phyloP scores from a whole-genome alignment of 1,140 invertebrate genomes.

The Luehdorfia chinensis region DNA sequence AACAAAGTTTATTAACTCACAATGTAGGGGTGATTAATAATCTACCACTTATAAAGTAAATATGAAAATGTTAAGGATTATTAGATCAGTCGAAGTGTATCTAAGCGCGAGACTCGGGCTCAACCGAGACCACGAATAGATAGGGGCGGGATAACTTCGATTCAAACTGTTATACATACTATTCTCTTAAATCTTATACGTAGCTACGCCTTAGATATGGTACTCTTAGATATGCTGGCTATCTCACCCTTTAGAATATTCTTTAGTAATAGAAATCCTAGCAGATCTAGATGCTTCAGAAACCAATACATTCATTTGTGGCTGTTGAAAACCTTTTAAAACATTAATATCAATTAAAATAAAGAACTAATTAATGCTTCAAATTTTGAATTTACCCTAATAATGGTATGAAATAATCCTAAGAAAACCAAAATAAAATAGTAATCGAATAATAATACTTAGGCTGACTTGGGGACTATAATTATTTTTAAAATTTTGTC shows the following conservation, averaged over 20 bases:
- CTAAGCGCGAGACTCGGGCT: conserved; percentile 15
- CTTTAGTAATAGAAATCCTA: background rate
- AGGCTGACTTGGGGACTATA: conserved; percentile 49
- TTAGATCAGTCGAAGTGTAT: conserved; percentile 29
- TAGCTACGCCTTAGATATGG: conserved; percentile 17
- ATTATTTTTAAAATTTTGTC: conserved; percentile 31
- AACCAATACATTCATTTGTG: background rate
- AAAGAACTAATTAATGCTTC: background rate
- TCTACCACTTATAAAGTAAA: no score
- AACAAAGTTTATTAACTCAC: conserved; percentile 4
- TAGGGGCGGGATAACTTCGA: conserved; percentile 13
- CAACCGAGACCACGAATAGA: background rate
- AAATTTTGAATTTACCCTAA: background rate
- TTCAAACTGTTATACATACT: conserved; percentile 16
- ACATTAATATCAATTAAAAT: background rate
- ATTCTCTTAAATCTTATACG: conserved; percentile 7
- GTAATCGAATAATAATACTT: conserved; percentile 54
- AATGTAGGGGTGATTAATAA: no score
- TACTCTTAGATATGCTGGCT: conserved; percentile 12
- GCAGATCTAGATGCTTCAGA: conserved; percentile 5
- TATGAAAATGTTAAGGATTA: conserved; percentile 13
- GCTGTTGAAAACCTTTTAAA: no score
- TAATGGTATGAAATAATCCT: background rate
- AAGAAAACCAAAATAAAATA: conserved; percentile 12
- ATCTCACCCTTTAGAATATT: conserved; percentile 13